phyloP scores from a whole-genome alignment of 2,797 vertebrate genomes.

The Urocyon cinereoargenteus region DNA sequence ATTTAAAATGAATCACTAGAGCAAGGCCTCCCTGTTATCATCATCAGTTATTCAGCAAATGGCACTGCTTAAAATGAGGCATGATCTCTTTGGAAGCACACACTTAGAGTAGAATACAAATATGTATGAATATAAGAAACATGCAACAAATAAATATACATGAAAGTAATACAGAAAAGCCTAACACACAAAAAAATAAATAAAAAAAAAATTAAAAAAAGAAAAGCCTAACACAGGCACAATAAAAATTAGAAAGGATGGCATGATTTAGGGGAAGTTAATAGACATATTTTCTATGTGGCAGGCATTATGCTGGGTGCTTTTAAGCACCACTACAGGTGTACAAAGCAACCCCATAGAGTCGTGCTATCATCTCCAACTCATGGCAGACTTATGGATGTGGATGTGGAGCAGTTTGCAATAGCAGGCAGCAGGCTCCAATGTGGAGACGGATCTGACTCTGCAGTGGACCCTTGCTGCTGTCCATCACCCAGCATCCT shows the following conservation, averaged over 20 bases:
- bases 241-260: background rate
- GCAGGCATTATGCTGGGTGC: too few species aligned
- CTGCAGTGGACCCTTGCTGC: background rate
- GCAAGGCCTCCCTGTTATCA: background rate
- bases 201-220: too few species aligned
- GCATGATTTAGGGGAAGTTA: background rate
- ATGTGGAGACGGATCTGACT: background rate
- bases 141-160: background rate
- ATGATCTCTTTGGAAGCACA: background rate
- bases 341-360: background rate
- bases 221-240: background rate
- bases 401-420: background rate
- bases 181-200: too few species aligned
- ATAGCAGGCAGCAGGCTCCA: background rate
- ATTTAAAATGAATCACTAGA: conserved; percentile 37
- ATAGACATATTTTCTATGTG: background rate
- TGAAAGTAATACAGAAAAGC: background rate
- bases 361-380: background rate
- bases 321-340: background rate
- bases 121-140: background rate
- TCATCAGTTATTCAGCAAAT: conserved; percentile 22
- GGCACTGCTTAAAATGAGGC: background rate
- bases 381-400: background rate
- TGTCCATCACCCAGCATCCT: background rate
- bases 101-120: background rate